A percentile compares a stretch with the other conserved stretches of the same genome.
phyloP scores from a whole-genome alignment of 2,113 vertebrate genomes.

The Guaruba guarouba region DNA sequence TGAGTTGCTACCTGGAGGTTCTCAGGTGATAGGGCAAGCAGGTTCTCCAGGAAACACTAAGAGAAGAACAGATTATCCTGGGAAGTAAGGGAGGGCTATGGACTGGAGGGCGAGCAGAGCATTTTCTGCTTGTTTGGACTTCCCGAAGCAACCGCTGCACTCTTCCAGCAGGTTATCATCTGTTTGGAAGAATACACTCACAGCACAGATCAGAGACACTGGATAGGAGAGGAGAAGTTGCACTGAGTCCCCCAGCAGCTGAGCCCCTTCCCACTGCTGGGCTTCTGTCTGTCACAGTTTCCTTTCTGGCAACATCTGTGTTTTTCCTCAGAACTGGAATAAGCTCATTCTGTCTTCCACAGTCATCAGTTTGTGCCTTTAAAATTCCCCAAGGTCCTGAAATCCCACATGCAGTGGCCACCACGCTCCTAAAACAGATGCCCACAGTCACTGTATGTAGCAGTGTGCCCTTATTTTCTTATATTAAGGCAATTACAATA shows the following conservation, averaged over 20 bases:
- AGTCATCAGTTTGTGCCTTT: background rate
- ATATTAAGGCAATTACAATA: background rate
- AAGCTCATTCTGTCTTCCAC: background rate
- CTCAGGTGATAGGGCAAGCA: background rate
- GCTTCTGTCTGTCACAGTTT: background rate
- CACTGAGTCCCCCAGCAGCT: background rate
- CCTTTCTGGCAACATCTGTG: background rate
- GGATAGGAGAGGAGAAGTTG: background rate
- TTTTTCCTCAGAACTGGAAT: background rate
- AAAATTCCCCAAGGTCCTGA: background rate
- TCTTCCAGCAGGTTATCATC: background rate
- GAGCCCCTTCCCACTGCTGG: background rate
- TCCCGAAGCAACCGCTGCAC: background rate
- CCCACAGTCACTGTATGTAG: fast-evolving
- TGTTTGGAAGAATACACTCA: background rate
- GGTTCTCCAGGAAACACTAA: background rate
- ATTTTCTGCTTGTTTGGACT: background rate
- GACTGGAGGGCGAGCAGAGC: background rate
- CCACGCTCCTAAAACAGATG: background rate
- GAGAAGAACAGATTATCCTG: background rate
- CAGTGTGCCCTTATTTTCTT: background rate
- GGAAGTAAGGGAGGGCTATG: background rate
- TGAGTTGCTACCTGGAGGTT: background rate
- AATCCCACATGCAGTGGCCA: background rate
- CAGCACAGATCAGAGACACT: background rate